These are phyloP conservation scores for Sphaerodactylus townsendi DNA, from an alignment of 2,113 vertebrate genomes.

Conservation along the genomic window DNA sequence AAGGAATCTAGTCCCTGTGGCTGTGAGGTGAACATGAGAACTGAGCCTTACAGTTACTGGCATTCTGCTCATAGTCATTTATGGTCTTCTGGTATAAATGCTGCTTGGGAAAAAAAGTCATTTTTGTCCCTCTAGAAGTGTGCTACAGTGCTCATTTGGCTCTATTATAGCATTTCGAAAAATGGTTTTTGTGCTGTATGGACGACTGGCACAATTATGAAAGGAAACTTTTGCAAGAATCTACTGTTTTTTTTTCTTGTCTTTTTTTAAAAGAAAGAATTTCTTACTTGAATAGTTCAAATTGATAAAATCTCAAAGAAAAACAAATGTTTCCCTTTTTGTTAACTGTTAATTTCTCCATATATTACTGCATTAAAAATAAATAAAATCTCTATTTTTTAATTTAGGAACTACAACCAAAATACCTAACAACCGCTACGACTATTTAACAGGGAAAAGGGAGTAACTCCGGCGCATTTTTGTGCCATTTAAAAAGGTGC, in stretches of 20 bases:
- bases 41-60: conserved; percentile 1
- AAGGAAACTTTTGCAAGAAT: conserved; percentile 70
- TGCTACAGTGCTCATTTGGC: conserved; percentile 47
- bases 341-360: conserved; percentile 79
- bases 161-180: conserved; percentile 50
- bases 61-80: conserved; percentile 2
- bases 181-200: conserved; percentile 48
- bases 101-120: conserved; percentile 3
- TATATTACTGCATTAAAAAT: conserved; percentile 87
- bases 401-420: conserved; percentile 79
- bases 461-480: conserved; percentile 71
- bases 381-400: conserved; percentile 80
- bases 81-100: neutral
- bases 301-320: conserved; percentile 77
- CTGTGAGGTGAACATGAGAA: conserved; percentile 21
- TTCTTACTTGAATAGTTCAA: conserved; percentile 75
- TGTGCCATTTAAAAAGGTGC: too few species aligned
- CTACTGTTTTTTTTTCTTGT: conserved; percentile 46
- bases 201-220: conserved; percentile 59
- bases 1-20: conserved; percentile 32
- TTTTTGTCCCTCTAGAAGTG: neutral
- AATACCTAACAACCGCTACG: conserved; percentile 80
- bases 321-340: conserved; percentile 71
- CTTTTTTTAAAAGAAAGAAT: conserved; percentile 57
- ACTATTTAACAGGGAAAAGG: conserved; percentile 69